Percentiles rank a stretch among this genome's conserved stretches.
Conservation (phyloP, 1,140 invertebrate species). For the Tetranychus cinnabarinus region DNA sequence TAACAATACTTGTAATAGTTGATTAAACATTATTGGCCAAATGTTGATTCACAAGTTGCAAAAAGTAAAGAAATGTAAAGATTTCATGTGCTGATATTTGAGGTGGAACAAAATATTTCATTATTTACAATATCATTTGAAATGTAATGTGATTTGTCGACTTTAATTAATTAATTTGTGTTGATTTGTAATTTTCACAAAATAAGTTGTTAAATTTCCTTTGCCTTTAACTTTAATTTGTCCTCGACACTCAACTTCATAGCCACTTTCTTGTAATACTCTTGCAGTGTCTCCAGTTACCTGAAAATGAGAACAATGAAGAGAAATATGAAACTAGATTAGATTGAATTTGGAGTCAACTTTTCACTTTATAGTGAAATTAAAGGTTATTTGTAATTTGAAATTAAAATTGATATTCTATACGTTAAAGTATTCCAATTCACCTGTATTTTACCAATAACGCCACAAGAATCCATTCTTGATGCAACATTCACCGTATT, state of each 20-base stretch:
- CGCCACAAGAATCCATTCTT: constrained; percentile 63
- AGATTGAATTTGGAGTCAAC: not conserved
- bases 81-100: no score
- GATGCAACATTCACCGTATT: constrained; percentile 84
- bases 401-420: not conserved
- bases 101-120: no score
- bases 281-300: constrained; percentile 45
- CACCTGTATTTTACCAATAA: constrained; percentile 45
- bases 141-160: no score
- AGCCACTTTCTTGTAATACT: constrained; percentile 28
- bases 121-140: no score
- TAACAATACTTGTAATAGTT: no score
- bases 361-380: not conserved
- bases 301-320: constrained; percentile 18
- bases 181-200: constrained; percentile 7
- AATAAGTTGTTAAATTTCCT: constrained; percentile 22
- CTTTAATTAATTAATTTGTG: no score
- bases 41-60: no score
- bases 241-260: constrained; percentile 55
- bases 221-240: constrained; percentile 83
- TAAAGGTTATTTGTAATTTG: not conserved
- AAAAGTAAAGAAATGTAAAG: no score
- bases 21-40: no score
- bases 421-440: not conserved
- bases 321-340: not conserved